Percentiles rank a stretch among this genome's conserved stretches.
Conservation (phyloP, 1,140 invertebrate genomes). For the Eriosoma lanigerum region DNA sequence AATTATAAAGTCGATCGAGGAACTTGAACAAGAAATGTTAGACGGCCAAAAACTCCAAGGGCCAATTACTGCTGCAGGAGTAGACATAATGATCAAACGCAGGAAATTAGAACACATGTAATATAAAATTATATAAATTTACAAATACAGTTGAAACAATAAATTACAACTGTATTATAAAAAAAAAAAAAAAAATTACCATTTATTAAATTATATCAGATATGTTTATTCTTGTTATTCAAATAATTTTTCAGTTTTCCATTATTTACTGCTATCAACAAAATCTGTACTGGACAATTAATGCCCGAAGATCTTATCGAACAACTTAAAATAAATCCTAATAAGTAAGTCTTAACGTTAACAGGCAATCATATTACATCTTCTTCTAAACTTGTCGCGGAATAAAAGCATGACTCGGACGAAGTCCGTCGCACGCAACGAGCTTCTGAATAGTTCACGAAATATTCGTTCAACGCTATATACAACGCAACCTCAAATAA, state of each 20-base stretch:
- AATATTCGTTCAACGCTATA: too few species aligned
- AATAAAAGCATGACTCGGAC: too few species aligned
- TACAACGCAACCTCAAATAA: too few species aligned
- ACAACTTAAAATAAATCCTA: constrained; percentile 64
- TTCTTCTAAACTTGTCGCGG: too few species aligned
- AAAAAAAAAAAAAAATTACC: not conserved
- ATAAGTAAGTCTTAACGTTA: constrained; percentile 7
- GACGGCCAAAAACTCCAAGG: constrained; percentile 99
- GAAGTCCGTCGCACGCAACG: too few species aligned
- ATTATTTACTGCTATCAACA: constrained; percentile 90
- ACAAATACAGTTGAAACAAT: too few species aligned
- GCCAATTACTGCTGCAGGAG: constrained; percentile 95
- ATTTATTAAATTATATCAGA: not conserved
- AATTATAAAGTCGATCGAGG: constrained; percentile 71
- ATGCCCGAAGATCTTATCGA: constrained; percentile 81
- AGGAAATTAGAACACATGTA: constrained; percentile 85
- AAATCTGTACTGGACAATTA: constrained; percentile 84
- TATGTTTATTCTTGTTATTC: too few species aligned
- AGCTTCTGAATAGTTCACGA: too few species aligned
- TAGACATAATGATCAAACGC: constrained; percentile 85
- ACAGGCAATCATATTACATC: too few species aligned
- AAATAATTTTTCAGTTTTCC: constrained; percentile 80
- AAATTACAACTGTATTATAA: too few species aligned
- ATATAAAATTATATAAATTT: constrained; percentile 56
- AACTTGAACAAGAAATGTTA: constrained; percentile 91